A percentile compares a stretch with the other conserved stretches of the same genome.
Conservation (phyloP, 1,140 invertebrate species). For the Armadillidium nasatum region DNA sequence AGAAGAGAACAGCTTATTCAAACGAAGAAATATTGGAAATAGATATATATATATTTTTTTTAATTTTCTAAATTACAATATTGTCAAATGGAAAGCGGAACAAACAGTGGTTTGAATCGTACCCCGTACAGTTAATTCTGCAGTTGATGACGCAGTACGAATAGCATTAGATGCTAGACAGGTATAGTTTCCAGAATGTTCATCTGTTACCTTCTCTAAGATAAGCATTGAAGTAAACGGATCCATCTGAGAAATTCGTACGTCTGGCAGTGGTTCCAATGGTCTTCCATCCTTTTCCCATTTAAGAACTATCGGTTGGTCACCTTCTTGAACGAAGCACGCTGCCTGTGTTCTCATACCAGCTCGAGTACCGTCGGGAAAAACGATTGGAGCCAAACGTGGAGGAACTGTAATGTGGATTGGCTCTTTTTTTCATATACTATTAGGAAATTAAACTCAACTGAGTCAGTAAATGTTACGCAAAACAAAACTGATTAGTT, state of each 20-base stretch:
- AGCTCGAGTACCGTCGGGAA: conserved; percentile 24
- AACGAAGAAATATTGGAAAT: too few species aligned
- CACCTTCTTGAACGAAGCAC: conserved; percentile 30
- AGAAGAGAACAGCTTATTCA: too few species aligned
- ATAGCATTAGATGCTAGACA: conserved; percentile 24
- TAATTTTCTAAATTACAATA: too few species aligned
- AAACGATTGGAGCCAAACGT: conserved; percentile 24
- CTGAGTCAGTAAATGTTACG: too few species aligned
- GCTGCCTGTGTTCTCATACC: conserved; percentile 27
- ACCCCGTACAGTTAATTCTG: conserved; percentile 24
- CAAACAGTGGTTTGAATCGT: neutral
- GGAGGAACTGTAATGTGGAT: conserved; percentile 26
- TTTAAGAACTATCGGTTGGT: conserved; percentile 24
- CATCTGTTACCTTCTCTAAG: conserved; percentile 24
- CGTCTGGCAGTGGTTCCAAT: conserved; percentile 16
- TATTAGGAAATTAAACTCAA: neutral
- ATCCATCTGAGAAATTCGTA: conserved; percentile 26
- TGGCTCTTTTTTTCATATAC: neutral
- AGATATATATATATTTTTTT: too few species aligned
- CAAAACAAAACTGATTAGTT: too few species aligned
- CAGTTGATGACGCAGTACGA: conserved; percentile 17
- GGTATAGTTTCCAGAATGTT: conserved; percentile 29
- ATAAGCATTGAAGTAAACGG: conserved; percentile 24
- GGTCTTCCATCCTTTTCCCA: conserved; percentile 24
- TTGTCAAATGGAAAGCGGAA: too few species aligned